Evolutionary conservation across 2,797 vertebrate species (phyloP).

Genomic region (Pteronotus mesoamericanus): DNA sequence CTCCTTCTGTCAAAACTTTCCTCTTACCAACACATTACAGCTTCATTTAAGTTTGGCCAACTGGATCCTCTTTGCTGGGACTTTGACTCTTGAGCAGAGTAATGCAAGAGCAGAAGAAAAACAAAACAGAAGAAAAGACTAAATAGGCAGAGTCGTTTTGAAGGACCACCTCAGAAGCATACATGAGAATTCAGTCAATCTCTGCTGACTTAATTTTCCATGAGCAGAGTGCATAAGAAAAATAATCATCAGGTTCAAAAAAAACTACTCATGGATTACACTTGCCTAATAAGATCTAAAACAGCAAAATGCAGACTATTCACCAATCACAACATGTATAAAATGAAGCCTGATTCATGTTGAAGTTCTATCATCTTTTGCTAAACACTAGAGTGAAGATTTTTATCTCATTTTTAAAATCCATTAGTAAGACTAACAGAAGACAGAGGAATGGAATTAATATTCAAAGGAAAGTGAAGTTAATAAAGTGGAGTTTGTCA

Average conservation of each 20-base stretch:
- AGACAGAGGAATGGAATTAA: constrained; percentile 51
- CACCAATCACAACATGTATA: neutral
- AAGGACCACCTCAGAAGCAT: neutral
- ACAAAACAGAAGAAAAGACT: neutral
- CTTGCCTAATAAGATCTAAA: neutral
- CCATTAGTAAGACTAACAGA: constrained; percentile 54
- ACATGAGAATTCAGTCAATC: neutral
- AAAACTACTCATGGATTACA: neutral
- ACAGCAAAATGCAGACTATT: constrained; percentile 22
- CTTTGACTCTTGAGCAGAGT: neutral
- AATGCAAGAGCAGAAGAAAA: neutral
- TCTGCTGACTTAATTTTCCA: constrained; percentile 13
- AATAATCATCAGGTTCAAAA: neutral
- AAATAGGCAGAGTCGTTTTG: neutral
- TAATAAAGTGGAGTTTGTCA: neutral
- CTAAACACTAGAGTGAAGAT: neutral
- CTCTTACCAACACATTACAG: neutral
- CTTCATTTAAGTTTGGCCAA: neutral
- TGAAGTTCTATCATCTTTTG: constrained; percentile 34
- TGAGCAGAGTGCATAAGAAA: neutral
- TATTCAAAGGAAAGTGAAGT: constrained; percentile 42
- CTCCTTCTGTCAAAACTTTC: neutral
- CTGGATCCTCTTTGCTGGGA: neutral
- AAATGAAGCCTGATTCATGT: neutral
- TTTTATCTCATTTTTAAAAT: constrained; percentile 47